Conservation (phyloP, 2,797 vertebrate genomes). For the Neostethus bicornis region DNA sequence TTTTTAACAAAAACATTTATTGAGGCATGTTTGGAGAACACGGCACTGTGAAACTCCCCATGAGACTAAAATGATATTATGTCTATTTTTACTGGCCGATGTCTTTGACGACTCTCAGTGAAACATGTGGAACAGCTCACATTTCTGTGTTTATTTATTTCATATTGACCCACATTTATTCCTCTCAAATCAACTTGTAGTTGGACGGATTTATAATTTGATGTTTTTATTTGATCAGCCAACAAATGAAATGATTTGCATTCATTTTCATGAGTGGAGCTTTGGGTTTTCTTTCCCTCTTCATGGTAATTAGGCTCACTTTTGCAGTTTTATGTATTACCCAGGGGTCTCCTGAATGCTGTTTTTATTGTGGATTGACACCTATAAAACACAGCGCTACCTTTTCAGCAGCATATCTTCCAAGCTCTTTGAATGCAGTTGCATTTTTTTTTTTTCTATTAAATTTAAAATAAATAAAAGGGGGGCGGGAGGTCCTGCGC, state of each 20-base stretch:
- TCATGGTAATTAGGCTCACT: slow-evolving; percentile 70
- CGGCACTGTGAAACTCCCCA: slow-evolving; percentile 17
- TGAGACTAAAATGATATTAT: neutral
- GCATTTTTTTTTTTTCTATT: slow-evolving; percentile 19
- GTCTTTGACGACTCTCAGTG: neutral
- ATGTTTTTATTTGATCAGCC: slow-evolving; percentile 56
- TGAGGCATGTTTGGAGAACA: neutral
- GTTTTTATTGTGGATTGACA: slow-evolving; percentile 58
- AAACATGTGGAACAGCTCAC: slow-evolving; percentile 2
- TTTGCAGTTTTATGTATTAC: slow-evolving; percentile 64
- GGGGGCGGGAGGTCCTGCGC: neutral
- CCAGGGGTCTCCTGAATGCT: slow-evolving; percentile 52
- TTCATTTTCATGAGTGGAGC: slow-evolving; percentile 53
- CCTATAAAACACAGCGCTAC: slow-evolving; percentile 50
- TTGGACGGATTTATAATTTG: slow-evolving; percentile 10
- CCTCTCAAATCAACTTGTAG: slow-evolving; percentile 28
- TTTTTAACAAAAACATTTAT: slow-evolving; percentile 12
- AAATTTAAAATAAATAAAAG: neutral
- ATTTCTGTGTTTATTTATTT: slow-evolving; percentile 9
- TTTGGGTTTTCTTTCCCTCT: slow-evolving; percentile 54
- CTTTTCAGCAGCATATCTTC: slow-evolving; percentile 40
- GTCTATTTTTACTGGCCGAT: neutral
- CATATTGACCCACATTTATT: slow-evolving; percentile 13
- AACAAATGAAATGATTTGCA: slow-evolving; percentile 48
- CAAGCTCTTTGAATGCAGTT: slow-evolving; percentile 39